phyloP scores from a whole-genome alignment of 2,797 vertebrate species.

The Mycteria americana region DNA sequence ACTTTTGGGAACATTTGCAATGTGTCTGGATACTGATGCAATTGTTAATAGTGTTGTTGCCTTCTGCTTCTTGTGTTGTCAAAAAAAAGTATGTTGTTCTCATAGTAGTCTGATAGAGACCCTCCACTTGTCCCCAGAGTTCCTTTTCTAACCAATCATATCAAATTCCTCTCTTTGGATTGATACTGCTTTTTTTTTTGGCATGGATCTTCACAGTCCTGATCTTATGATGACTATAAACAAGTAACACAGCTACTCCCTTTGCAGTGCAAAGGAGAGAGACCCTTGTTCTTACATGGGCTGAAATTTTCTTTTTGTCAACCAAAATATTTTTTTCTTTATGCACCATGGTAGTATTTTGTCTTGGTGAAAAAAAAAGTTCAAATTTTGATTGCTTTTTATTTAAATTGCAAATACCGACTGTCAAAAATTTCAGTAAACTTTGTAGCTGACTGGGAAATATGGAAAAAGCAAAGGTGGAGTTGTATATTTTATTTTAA shows the following conservation, averaged over 20 bases:
- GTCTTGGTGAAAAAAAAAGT: background rate
- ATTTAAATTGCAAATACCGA: background rate
- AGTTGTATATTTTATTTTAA: background rate
- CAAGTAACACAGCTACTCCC: background rate
- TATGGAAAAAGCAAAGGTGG: background rate
- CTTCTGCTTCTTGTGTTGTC: background rate
- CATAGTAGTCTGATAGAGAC: background rate
- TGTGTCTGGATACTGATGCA: background rate
- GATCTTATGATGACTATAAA: background rate
- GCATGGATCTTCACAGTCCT: background rate
- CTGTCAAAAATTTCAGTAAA: background rate
- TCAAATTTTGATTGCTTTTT: background rate
- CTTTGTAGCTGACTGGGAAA: background rate
- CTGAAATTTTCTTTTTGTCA: background rate
- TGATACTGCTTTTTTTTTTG: background rate
- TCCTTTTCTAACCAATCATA: background rate
- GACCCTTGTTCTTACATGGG: no score
- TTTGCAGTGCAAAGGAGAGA: background rate
- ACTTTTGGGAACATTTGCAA: background rate
- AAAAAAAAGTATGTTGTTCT: background rate
- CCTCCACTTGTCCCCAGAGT: background rate
- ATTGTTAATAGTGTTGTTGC: background rate
- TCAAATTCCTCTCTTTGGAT: background rate
- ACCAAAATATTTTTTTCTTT: background rate
- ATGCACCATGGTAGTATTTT: fast-evolving